A percentile compares a stretch with the other conserved stretches of the same genome.
phyloP scores from a whole-genome alignment of 2,888 invertebrate species.

The Flabesymbios commensalis region DNA sequence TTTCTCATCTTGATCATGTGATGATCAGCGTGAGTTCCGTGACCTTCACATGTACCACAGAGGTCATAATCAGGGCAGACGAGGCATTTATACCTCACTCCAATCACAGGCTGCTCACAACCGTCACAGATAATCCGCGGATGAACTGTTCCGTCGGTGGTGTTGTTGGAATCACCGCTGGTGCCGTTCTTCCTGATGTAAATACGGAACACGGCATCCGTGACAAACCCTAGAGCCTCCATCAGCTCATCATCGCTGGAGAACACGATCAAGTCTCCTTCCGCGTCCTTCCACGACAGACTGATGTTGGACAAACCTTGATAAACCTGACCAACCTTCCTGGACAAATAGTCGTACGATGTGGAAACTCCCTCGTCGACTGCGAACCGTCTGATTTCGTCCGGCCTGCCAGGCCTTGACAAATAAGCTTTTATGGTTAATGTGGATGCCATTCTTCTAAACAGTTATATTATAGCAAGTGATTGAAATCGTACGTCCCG shows the following conservation, averaged over 20 bases:
- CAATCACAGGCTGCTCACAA: conserved; percentile 72
- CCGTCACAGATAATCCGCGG: conserved; percentile 73
- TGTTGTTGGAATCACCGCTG: too few relatives aligned
- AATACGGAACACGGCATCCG: conserved; percentile 60
- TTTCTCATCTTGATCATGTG: conserved; percentile 81
- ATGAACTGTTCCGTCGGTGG: conserved; percentile 64
- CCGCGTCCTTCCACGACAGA: conserved; percentile 75
- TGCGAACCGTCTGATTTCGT: conserved; percentile 71
- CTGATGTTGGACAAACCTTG: conserved; percentile 65
- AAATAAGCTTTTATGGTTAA: background rate
- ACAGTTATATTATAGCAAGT: too few relatives aligned
- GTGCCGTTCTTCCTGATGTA: conserved; percentile 40
- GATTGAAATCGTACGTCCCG: too few relatives aligned
- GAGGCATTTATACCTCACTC: conserved; percentile 84
- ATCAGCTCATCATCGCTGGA: conserved; percentile 72
- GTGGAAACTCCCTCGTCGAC: conserved; percentile 66
- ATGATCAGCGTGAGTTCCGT: conserved; percentile 73
- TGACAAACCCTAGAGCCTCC: conserved; percentile 67
- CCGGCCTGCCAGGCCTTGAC: conserved; percentile 41
- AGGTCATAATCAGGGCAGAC: conserved; percentile 81
- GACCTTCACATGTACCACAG: conserved; percentile 75
- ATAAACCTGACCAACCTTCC: conserved; percentile 68
- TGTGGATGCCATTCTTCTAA: too few relatives aligned
- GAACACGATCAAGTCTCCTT: conserved; percentile 71
- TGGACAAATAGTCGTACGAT: conserved; percentile 66